Percentiles rank a stretch among this genome's conserved stretches.
These are phyloP conservation scores for Spodoptera picta DNA, from an alignment of 2,888 invertebrate species.

Conservation along the genomic window DNA sequence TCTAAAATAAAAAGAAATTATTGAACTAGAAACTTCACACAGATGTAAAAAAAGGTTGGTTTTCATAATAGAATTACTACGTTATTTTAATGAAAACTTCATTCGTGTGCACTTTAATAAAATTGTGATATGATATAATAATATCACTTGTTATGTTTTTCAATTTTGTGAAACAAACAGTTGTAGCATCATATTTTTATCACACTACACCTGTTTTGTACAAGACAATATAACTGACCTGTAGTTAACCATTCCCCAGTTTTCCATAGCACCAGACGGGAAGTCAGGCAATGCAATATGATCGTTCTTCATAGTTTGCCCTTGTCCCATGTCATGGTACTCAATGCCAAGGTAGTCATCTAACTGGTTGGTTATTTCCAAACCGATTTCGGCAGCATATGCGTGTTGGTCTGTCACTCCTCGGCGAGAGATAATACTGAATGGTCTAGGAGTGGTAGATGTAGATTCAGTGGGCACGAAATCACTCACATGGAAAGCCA, in stretches of 20 bases:
- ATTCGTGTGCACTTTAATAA: too few relatives aligned
- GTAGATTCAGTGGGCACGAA: conserved; percentile 82
- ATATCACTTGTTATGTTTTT: too few relatives aligned
- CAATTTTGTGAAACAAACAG: too few relatives aligned
- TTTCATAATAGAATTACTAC: too few relatives aligned
- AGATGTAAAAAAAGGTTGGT: too few relatives aligned
- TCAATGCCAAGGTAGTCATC: conserved; percentile 88
- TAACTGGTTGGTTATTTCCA: conserved; percentile 83
- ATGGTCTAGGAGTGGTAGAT: conserved; percentile 68
- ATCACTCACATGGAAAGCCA: conserved; percentile 95
- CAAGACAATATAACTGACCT: conserved; percentile 76
- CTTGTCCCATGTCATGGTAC: conserved; percentile 88
- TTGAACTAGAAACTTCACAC: conserved; percentile 2
- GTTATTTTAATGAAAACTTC: too few relatives aligned
- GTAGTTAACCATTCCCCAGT: conserved; percentile 95
- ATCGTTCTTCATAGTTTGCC: conserved; percentile 88
- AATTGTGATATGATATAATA: too few relatives aligned
- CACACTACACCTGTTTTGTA: too few relatives aligned
- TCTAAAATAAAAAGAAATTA: conserved; percentile 61
- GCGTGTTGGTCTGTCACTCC: conserved; percentile 75
- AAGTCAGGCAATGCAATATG: conserved; percentile 94
- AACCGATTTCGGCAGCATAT: conserved; percentile 84
- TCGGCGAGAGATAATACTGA: conserved; percentile 80
- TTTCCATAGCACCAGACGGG: conserved; percentile 94
- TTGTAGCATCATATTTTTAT: too few relatives aligned